Conservation (phyloP, 1,140 invertebrate species). For the Chironomus striatipennis region DNA sequence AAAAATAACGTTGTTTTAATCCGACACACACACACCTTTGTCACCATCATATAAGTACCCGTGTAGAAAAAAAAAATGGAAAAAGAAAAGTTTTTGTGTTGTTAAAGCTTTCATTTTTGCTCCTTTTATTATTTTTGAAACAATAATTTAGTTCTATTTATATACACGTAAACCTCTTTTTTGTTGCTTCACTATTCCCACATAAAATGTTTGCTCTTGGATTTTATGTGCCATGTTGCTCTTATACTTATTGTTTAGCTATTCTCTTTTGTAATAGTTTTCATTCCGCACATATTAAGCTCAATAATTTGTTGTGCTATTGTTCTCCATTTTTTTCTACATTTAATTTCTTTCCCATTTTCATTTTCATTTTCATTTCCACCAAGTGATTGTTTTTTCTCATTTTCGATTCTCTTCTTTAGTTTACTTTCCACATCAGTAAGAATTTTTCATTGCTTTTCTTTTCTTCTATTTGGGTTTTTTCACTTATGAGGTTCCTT, state of each 20-base stretch:
- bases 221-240: neutral
- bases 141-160: conserved; percentile 1
- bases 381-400: too few species aligned
- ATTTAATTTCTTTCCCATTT: too few species aligned
- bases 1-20: neutral
- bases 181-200: neutral
- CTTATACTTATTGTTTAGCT: neutral
- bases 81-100: neutral
- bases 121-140: neutral
- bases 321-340: neutral
- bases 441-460: too few species aligned
- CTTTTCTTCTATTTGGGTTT: too few species aligned
- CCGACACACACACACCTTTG: neutral
- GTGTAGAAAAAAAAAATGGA: neutral
- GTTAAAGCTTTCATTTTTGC: neutral
- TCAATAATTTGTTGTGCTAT: neutral
- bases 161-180: neutral
- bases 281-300: neutral
- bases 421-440: too few species aligned
- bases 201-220: conserved; percentile 4
- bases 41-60: neutral
- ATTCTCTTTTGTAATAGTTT: neutral
- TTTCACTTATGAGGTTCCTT: too few species aligned
- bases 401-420: too few species aligned
- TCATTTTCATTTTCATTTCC: too few species aligned